phyloP scores from a whole-genome alignment of 2,797 vertebrate genomes.

The Cottoperca gobio region DNA sequence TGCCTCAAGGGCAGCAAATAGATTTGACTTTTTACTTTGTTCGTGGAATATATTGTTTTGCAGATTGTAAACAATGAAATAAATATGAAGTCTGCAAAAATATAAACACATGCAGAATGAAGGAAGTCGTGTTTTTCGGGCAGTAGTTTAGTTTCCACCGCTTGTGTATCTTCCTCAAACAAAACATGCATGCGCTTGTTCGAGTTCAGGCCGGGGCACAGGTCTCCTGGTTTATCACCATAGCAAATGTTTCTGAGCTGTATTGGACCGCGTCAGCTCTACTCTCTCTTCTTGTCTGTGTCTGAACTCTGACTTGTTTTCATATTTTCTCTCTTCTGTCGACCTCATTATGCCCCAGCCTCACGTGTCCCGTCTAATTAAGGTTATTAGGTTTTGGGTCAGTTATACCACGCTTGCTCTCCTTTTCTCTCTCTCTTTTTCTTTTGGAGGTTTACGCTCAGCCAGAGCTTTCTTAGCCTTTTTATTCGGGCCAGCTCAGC shows the following conservation, averaged over 20 bases:
- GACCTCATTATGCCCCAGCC: slow-evolving; percentile 49
- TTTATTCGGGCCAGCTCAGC: slow-evolving; percentile 65
- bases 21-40: background rate
- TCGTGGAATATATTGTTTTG: background rate
- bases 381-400: slow-evolving; percentile 62
- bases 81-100: background rate
- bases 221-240: background rate
- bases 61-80: background rate
- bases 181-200: background rate
- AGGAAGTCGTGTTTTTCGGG: background rate
- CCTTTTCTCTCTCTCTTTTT: background rate
- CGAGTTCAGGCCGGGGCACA: background rate
- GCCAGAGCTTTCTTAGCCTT: slow-evolving; percentile 45
- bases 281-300: background rate
- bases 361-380: slow-evolving; percentile 62
- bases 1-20: background rate
- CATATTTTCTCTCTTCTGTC: slow-evolving; percentile 36
- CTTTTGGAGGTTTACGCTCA: slow-evolving; percentile 11
- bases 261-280: background rate
- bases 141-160: background rate
- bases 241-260: background rate
- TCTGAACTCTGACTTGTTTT: slow-evolving; percentile 14
- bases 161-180: background rate
- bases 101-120: background rate
- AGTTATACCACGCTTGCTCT: slow-evolving; percentile 29